Conservation (phyloP, 1,140 invertebrate genomes). For the Cherax quadricarinatus region DNA sequence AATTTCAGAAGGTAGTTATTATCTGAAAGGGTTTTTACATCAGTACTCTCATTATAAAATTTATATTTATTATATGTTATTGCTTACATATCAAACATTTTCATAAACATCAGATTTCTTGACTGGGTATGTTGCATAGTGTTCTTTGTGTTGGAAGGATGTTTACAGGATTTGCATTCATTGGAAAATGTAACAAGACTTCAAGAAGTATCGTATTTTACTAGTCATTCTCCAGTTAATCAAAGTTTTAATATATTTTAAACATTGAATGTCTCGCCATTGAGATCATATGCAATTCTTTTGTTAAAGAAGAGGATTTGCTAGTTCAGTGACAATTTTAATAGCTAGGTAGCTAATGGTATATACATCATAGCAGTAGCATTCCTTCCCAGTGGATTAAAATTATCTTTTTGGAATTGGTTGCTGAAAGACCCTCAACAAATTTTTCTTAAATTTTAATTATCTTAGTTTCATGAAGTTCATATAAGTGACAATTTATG, state of each 20-base stretch:
- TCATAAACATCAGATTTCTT: too few species aligned
- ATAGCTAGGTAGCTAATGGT: background rate
- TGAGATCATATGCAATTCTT: background rate
- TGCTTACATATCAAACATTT: background rate
- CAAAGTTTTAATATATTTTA: background rate
- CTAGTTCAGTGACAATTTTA: background rate
- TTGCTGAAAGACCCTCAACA: too few species aligned
- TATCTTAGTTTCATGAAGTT: background rate
- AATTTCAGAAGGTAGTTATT: background rate
- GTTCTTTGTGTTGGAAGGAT: background rate
- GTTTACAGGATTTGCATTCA: background rate
- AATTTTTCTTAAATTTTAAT: too few species aligned
- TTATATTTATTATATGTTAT: background rate
- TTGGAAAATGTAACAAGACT: background rate
- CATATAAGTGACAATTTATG: too few species aligned
- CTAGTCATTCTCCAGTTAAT: slow-evolving; percentile 12
- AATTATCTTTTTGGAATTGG: background rate
- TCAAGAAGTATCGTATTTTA: background rate
- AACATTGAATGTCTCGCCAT: background rate
- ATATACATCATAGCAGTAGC: background rate
- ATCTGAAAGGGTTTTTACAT: too few species aligned
- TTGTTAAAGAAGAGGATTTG: background rate
- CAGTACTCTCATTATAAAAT: background rate
- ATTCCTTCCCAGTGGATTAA: background rate
- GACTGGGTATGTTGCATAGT: background rate